Conservation (phyloP, 1,140 invertebrate species). For the Diprion similis region DNA sequence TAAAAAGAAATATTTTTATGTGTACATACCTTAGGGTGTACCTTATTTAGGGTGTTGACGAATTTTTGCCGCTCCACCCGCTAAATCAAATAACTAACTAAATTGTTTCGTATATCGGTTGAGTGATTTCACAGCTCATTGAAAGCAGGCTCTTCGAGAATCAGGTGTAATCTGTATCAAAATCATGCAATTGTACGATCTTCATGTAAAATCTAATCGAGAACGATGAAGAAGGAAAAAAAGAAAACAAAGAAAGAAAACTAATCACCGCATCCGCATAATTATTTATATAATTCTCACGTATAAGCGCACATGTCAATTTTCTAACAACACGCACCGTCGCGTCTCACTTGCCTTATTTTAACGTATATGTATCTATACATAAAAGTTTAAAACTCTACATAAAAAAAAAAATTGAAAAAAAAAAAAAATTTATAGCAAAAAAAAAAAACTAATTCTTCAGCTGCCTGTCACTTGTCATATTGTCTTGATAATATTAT, state of each 20-base stretch:
- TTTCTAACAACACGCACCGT: conserved; percentile 29
- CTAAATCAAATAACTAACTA: no score
- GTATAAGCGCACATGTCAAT: conserved; percentile 40
- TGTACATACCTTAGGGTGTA: not conserved
- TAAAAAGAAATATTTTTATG: not conserved
- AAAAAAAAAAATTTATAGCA: conserved; percentile 11
- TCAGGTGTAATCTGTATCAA: not conserved
- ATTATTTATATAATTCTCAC: not conserved
- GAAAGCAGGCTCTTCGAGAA: not conserved
- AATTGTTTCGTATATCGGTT: not conserved
- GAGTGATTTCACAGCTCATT: not conserved
- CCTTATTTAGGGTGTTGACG: no score
- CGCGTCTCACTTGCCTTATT: conserved; percentile 31
- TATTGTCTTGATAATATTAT: conserved; percentile 33
- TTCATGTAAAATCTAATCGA: not conserved
- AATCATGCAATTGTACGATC: no score
- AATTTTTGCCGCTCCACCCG: no score
- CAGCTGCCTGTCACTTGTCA: conserved; percentile 33
- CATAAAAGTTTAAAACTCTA: conserved; percentile 4
- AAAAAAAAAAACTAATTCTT: conserved; percentile 30
- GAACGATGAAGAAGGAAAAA: not conserved
- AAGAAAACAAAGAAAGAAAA: conserved; percentile 8
- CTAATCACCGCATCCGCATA: conserved; percentile 23
- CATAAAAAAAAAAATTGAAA: not conserved
- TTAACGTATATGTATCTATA: not conserved